Evolutionary conservation across 2,888 invertebrate genomes (phyloP).

Genomic region (Lordiphosa fenestrarum): DNA sequence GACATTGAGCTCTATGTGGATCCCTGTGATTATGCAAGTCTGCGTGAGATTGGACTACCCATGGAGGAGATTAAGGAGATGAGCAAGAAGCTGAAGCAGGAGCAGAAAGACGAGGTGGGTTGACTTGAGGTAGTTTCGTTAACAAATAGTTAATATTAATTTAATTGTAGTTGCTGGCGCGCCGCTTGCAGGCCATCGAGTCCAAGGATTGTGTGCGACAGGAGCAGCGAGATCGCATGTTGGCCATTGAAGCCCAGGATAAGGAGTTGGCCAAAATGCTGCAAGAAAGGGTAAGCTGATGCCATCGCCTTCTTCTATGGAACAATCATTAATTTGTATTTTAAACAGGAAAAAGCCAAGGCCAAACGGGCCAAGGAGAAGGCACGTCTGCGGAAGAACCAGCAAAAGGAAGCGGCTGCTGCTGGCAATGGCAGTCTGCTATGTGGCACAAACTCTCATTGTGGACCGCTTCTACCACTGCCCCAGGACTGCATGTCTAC

Average conservation of each 20-base stretch:
- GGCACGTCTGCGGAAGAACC: slow-evolving; percentile 84
- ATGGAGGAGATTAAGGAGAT: slow-evolving; percentile 82
- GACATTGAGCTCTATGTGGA: slow-evolving; percentile 79
- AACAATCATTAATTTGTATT: not conserved
- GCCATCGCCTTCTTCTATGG: not conserved
- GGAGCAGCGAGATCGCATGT: slow-evolving; percentile 82
- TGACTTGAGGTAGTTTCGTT: too few species aligned
- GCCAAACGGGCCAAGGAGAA: slow-evolving; percentile 86
- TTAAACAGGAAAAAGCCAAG: slow-evolving; percentile 84
- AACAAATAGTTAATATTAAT: too few species aligned
- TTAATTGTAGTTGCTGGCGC: slow-evolving; percentile 84
- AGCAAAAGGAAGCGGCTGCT: slow-evolving; percentile 72
- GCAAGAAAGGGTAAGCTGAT: slow-evolving; percentile 83
- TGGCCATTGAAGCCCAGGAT: slow-evolving; percentile 90
- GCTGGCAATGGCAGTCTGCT: slow-evolving; percentile 36
- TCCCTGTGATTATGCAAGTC: slow-evolving; percentile 76
- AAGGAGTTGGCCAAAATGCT: slow-evolving; percentile 88
- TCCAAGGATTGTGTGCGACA: slow-evolving; percentile 83
- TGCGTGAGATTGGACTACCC: slow-evolving; percentile 81
- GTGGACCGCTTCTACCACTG: slow-evolving; percentile 77
- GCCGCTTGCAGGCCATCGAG: slow-evolving; percentile 88
- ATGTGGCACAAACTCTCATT: slow-evolving; percentile 66
- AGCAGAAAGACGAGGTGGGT: slow-evolving; percentile 86
- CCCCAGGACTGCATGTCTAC: slow-evolving; percentile 75
- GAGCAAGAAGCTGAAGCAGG: slow-evolving; percentile 84